Conservation (phyloP, 1,140 invertebrate species). For the Lepidurus couesii region DNA sequence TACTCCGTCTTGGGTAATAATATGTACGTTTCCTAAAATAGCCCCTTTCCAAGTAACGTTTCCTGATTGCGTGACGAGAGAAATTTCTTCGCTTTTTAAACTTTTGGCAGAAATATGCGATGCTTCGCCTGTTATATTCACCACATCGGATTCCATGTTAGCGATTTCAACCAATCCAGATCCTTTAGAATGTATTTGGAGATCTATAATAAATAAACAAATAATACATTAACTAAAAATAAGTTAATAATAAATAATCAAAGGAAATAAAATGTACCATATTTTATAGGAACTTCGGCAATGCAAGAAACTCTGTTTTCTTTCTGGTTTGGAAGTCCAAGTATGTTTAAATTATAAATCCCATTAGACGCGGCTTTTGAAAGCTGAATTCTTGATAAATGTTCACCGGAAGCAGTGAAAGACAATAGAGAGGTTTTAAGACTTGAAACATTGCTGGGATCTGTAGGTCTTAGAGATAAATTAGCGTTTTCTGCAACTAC, state of each 20-base stretch:
- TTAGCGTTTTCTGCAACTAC: background rate
- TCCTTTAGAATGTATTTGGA: conserved; percentile 4
- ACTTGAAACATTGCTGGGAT: background rate
- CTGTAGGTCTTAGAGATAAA: background rate
- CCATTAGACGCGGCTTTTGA: background rate
- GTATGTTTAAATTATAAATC: background rate
- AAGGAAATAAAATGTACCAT: background rate
- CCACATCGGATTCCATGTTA: background rate
- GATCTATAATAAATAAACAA: background rate
- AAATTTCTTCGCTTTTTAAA: background rate
- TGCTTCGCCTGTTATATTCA: background rate
- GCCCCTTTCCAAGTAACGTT: conserved; percentile 1
- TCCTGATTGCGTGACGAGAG: conserved; percentile 8
- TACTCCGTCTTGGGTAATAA: conserved; percentile 5
- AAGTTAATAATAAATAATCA: background rate
- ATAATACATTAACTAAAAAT: background rate
- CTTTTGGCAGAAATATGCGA: background rate
- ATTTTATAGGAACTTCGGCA: background rate
- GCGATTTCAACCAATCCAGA: background rate
- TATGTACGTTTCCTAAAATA: background rate
- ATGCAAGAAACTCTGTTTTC: background rate
- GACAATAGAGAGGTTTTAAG: background rate
- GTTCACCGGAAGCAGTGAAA: background rate
- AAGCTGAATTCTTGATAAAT: background rate
- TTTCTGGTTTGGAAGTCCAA: background rate